Evolutionary conservation across 1,140 invertebrate genomes (phyloP).

Genomic region (Caenorhabditis tropicalis): DNA sequence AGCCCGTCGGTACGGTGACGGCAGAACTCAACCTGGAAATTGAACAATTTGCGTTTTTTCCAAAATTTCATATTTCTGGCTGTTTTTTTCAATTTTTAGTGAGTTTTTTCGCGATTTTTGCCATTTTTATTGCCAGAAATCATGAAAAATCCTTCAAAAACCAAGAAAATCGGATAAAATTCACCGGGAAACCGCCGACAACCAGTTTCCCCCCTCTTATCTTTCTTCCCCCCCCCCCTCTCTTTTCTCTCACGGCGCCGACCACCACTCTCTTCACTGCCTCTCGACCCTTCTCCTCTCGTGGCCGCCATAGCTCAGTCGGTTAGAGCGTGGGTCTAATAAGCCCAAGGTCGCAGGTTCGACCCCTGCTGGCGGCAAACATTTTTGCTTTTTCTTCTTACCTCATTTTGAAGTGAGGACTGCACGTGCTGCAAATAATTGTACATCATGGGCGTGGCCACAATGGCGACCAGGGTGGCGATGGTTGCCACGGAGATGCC

Average conservation of each 20-base stretch:
- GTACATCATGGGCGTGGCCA: slow-evolving; percentile 61
- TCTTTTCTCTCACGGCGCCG: background rate
- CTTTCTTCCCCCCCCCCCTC: background rate
- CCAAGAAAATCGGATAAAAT: background rate
- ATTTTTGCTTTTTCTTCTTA: slow-evolving; percentile 22
- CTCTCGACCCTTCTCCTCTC: background rate
- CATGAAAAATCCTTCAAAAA: background rate
- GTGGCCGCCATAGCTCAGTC: slow-evolving; percentile 71
- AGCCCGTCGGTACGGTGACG: slow-evolving; percentile 54
- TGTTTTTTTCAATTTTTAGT: too few relatives aligned
- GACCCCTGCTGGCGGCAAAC: slow-evolving; percentile 71
- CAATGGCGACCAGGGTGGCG: slow-evolving; percentile 56
- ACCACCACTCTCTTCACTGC: background rate
- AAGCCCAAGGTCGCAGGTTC: slow-evolving; percentile 72
- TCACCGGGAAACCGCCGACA: background rate
- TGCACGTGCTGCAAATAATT: slow-evolving; percentile 61
- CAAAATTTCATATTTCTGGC: too few relatives aligned
- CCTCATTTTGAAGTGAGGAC: slow-evolving; percentile 58
- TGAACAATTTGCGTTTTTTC: background rate
- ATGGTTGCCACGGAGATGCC: slow-evolving; percentile 38
- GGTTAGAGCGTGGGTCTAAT: slow-evolving; percentile 73
- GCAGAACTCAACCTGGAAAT: slow-evolving; percentile 58
- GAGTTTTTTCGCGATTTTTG: too few relatives aligned
- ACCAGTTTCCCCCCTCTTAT: background rate
- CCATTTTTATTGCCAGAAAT: too few relatives aligned